Evolutionary conservation across 2,113 vertebrate species (phyloP).

Genomic region (Oryzias woworae): DNA sequence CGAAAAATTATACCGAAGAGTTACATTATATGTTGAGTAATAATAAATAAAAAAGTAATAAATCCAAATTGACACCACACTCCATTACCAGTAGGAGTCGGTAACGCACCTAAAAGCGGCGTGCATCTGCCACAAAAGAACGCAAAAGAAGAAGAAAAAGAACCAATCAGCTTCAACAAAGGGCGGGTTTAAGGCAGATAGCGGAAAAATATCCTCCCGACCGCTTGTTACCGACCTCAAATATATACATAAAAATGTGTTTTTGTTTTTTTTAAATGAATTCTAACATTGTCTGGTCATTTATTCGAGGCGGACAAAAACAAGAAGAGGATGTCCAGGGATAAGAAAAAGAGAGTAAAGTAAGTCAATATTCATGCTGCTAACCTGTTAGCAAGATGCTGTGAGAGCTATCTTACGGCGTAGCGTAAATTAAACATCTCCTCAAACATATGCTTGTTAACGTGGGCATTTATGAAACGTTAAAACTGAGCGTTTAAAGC

Average conservation of each 20-base stretch:
- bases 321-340: background rate
- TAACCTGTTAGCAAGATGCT: conserved; percentile 27
- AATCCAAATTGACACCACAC: background rate
- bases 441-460: too few relatives aligned
- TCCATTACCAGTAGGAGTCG: too few relatives aligned
- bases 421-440: too few relatives aligned
- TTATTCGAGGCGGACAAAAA: background rate
- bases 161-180: conserved; percentile 33
- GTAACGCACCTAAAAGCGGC: background rate
- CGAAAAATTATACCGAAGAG: too few relatives aligned
- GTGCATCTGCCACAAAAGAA: background rate
- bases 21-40: too few relatives aligned
- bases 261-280: too few relatives aligned
- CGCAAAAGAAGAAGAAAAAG: rapidly evolving
- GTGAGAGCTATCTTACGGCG: conserved; percentile 27
- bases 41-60: too few relatives aligned
- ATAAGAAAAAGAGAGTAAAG: conserved; percentile 15
- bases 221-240: background rate
- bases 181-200: conserved; percentile 38
- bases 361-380: conserved; percentile 14
- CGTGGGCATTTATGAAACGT: too few relatives aligned
- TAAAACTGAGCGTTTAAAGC: too few relatives aligned
- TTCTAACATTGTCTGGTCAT: background rate
- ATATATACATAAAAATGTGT: conserved; percentile 1
- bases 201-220: conserved; percentile 19